phyloP scores from a whole-genome alignment of 2,888 invertebrate species.

The Apocheima hispidaria region DNA sequence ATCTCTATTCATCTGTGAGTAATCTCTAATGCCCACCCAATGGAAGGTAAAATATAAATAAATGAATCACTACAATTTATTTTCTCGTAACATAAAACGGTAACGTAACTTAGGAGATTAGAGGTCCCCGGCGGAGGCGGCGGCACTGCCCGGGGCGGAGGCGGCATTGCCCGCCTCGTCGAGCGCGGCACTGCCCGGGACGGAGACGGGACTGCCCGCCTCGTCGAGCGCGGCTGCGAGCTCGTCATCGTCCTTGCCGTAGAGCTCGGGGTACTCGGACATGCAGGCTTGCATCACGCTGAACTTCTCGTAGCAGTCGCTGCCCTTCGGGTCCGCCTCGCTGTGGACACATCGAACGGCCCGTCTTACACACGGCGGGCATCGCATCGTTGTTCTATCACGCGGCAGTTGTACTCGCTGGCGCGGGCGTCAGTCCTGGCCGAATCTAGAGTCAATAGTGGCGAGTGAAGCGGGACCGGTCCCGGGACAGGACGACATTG shows the following conservation, averaged over 20 bases:
- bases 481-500: no score
- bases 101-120: neutral
- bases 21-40: no score
- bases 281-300: slow-evolving; percentile 97
- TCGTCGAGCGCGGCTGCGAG: slow-evolving; percentile 52
- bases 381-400: no score
- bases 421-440: no score
- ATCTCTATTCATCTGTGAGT: no score
- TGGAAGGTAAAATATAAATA: neutral
- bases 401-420: no score
- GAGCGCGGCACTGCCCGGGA: neutral
- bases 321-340: slow-evolving; percentile 95
- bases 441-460: no score
- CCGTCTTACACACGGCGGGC: no score
- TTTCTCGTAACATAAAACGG: neutral
- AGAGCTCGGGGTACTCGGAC: slow-evolving; percentile 93
- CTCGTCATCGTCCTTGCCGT: slow-evolving; percentile 90
- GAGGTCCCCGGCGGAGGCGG: neutral
- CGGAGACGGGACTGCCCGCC: slow-evolving; percentile 37
- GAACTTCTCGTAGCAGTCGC: slow-evolving; percentile 96
- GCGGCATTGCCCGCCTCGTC: neutral
- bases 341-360: slow-evolving; percentile 86
- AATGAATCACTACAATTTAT: neutral
- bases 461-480: no score
- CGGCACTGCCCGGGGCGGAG: neutral